phyloP scores from a whole-genome alignment of 2,888 invertebrate genomes.

The Parascotia fuliginaria region DNA sequence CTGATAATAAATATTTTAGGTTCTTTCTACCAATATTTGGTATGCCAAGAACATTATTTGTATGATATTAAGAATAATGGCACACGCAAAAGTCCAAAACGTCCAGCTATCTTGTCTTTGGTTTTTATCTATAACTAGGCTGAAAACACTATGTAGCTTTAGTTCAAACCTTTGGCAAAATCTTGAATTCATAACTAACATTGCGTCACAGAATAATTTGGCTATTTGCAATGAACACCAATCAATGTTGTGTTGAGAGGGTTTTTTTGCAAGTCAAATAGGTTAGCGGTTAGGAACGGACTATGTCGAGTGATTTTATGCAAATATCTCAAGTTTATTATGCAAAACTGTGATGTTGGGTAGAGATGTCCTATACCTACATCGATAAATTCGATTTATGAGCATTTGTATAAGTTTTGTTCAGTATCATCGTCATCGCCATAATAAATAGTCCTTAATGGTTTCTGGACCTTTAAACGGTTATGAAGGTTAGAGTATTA shows the following conservation, averaged over 20 bases:
- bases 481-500: no score
- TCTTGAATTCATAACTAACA: constrained; percentile 1
- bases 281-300: constrained; percentile 63
- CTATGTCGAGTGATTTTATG: constrained; percentile 74
- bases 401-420: background rate
- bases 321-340: constrained; percentile 76
- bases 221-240: constrained; percentile 57
- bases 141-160: background rate
- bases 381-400: constrained; percentile 4
- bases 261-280: constrained; percentile 82
- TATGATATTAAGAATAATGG: no score
- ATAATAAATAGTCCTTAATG: no score
- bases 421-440: no score
- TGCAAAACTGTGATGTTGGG: constrained; percentile 63
- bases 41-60: no score
- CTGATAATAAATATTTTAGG: no score
- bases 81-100: no score
- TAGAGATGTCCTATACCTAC: constrained; percentile 35
- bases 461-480: no score
- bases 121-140: no score
- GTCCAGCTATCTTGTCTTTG: no score
- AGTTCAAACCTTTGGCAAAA: no score
- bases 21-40: no score
- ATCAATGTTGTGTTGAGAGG: constrained; percentile 49
- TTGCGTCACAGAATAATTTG: constrained; percentile 44